A percentile compares a stretch with the other conserved stretches of the same genome.
Evolutionary conservation across 2,888 invertebrate species (phyloP).

Genomic region (Oegoconia quadripuncta): DNA sequence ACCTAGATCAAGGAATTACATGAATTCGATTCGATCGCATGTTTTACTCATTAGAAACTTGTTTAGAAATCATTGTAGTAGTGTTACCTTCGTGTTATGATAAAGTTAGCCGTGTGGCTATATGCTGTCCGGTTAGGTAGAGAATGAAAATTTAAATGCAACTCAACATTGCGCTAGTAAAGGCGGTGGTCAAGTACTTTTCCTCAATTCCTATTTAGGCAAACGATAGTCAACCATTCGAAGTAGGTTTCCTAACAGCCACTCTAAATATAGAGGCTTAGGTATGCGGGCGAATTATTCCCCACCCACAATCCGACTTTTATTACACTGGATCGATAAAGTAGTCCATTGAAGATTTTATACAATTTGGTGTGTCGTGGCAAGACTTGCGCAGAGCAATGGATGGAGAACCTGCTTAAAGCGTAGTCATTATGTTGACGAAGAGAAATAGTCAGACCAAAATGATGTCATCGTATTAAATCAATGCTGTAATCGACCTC

Average conservation of each 20-base stretch:
- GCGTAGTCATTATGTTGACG: neutral
- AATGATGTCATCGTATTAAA: constrained; percentile 35
- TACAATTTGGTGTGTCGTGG: neutral
- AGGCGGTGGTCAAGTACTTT: constrained; percentile 19
- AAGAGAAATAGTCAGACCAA: neutral
- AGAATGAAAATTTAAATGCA: neutral
- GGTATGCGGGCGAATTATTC: constrained; percentile 43
- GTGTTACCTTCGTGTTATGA: too few species aligned
- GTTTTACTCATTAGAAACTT: too few species aligned
- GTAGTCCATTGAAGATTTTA: neutral
- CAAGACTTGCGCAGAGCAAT: neutral
- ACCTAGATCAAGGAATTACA: too few species aligned
- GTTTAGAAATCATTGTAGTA: too few species aligned
- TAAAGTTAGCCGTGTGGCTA: too few species aligned
- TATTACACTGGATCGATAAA: neutral
- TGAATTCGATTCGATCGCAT: too few species aligned
- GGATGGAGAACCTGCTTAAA: constrained; percentile 1
- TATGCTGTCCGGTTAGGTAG: too few species aligned
- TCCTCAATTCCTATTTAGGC: constrained; percentile 18
- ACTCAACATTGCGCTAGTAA: constrained; percentile 11
- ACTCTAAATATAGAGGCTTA: constrained; percentile 55
- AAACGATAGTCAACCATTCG: constrained; percentile 35
- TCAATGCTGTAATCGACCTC: constrained; percentile 38
- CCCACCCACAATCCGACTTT: constrained; percentile 13
- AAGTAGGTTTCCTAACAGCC: constrained; percentile 40